Conservation (phyloP, 2,888 invertebrate species). For the Dryocosmus kuriphilus region DNA sequence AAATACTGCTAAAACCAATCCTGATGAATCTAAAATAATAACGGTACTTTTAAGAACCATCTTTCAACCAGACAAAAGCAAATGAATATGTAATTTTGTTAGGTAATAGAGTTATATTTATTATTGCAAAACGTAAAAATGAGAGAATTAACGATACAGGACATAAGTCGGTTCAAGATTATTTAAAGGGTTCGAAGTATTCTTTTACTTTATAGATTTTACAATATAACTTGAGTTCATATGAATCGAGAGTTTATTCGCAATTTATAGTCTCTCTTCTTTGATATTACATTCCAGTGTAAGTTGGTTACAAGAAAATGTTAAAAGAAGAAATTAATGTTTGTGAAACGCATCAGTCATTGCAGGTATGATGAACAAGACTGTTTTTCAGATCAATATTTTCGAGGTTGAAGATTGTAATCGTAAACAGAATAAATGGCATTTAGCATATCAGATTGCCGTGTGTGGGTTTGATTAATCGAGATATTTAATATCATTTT, state of each 20-base stretch:
- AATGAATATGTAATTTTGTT: background rate
- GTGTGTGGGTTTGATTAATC: background rate
- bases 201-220: background rate
- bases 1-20: conserved; percentile 7
- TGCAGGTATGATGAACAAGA: conserved; percentile 47
- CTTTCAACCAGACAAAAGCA: conserved; percentile 2
- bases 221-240: background rate
- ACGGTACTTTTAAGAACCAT: background rate
- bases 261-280: background rate
- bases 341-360: conserved; percentile 1
- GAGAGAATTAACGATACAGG: background rate
- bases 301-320: background rate
- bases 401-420: conserved; percentile 54
- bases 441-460: conserved; percentile 52
- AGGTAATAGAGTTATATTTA: background rate
- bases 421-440: conserved; percentile 54
- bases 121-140: background rate
- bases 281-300: conserved; percentile 29
- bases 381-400: conserved; percentile 50
- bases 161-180: background rate
- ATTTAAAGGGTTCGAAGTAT: background rate
- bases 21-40: background rate
- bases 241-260: background rate
- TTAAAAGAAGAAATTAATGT: background rate
- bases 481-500: too few species aligned